These are phyloP conservation scores for Hylaeus volcanicus DNA, from an alignment of 1,140 invertebrate genomes.

Conservation along the genomic window DNA sequence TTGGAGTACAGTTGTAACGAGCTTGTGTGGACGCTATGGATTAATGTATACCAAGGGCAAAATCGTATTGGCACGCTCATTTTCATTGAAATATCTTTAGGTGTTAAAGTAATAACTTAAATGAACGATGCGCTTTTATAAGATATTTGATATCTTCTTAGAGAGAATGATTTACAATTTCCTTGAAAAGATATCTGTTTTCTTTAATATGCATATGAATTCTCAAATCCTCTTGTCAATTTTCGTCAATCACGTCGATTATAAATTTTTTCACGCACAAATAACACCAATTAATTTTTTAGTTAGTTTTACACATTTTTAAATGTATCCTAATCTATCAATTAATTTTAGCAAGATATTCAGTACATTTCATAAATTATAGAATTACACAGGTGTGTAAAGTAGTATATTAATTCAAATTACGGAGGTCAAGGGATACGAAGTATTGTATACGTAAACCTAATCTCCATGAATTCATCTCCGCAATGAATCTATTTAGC, in stretches of 20 bases:
- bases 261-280: constrained; percentile 41
- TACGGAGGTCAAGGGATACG: too few relatives aligned
- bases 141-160: neutral
- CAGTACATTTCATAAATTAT: constrained; percentile 22
- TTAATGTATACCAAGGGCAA: too few relatives aligned
- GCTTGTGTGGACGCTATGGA: too few relatives aligned
- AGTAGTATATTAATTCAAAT: too few relatives aligned
- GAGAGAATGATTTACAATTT: neutral
- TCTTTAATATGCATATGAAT: neutral
- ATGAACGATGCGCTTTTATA: neutral
- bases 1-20: too few relatives aligned
- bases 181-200: neutral
- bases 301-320: constrained; percentile 44
- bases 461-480: too few relatives aligned
- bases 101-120: neutral
- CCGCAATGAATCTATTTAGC: too few relatives aligned
- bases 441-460: too few relatives aligned
- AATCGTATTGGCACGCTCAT: too few relatives aligned
- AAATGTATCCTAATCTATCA: constrained; percentile 57
- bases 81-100: too few relatives aligned
- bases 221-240: neutral
- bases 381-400: neutral
- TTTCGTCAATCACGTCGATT: constrained; percentile 31
- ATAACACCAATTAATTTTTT: constrained; percentile 24
- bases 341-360: constrained; percentile 58